Conservation (phyloP, 2,888 invertebrate species). For the Diarsia dahlii region DNA sequence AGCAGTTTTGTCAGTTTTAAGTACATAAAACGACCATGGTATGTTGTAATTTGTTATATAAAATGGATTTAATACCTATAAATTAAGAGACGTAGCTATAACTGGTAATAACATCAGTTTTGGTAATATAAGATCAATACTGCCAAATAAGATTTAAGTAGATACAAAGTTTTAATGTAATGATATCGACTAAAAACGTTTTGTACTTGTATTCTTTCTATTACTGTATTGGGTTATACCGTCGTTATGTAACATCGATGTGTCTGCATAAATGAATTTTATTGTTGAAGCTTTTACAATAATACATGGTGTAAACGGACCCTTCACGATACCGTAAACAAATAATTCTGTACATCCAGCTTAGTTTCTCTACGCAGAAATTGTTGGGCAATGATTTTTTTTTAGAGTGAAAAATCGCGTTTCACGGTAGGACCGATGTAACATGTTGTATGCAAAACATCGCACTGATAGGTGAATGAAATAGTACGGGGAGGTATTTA, state of each 20-base stretch:
- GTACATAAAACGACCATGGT: conserved; percentile 80
- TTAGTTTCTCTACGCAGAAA: too few species aligned
- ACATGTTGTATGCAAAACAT: too few species aligned
- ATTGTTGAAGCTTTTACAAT: conserved; percentile 66
- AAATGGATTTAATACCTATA: conserved; percentile 80
- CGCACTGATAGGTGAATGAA: too few species aligned
- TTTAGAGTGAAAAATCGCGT: too few species aligned
- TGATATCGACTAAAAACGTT: conserved; percentile 81
- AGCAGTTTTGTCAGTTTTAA: conserved; percentile 73
- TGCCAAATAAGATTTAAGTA: conserved; percentile 88
- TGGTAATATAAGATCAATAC: conserved; percentile 86
- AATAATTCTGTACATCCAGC: too few species aligned
- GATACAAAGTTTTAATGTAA: conserved; percentile 87
- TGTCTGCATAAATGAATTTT: conserved; percentile 69
- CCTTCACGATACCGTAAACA: too few species aligned
- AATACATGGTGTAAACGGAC: neutral
- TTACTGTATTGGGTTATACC: conserved; percentile 69
- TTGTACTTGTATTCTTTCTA: conserved; percentile 84
- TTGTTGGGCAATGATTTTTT: too few species aligned
- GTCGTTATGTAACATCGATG: conserved; percentile 66
- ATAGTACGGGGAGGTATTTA: too few species aligned
- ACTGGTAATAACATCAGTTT: conserved; percentile 80
- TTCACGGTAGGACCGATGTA: too few species aligned
- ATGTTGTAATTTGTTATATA: conserved; percentile 84
- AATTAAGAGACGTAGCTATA: conserved; percentile 83